phyloP scores from a whole-genome alignment of 2,888 invertebrate species.

The Pammene fasciana region DNA sequence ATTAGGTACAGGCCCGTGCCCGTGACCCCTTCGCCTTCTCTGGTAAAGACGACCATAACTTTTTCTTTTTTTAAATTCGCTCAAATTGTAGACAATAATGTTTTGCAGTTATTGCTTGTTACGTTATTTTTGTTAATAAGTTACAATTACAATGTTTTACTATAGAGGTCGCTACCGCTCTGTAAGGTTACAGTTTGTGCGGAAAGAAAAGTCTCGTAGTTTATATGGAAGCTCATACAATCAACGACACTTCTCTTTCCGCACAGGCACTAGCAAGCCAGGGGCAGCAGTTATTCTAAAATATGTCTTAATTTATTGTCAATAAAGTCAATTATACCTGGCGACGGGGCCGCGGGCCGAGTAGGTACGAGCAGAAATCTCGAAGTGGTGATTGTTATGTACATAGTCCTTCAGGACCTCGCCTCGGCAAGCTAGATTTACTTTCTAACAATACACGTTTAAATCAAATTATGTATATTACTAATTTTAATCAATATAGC shows the following conservation, averaged over 20 bases:
- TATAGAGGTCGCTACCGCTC: too few species aligned
- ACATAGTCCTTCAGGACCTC: constrained; percentile 44
- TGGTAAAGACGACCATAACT: neutral
- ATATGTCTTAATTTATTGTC: neutral
- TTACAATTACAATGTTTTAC: too few species aligned
- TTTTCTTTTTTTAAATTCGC: neutral
- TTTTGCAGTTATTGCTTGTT: neutral
- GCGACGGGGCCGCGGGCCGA: constrained; percentile 5
- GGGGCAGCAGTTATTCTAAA: constrained; percentile 5
- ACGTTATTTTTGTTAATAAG: too few species aligned
- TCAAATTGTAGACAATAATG: neutral
- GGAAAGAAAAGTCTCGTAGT: too few species aligned
- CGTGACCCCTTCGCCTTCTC: neutral
- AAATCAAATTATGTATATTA: constrained; percentile 68
- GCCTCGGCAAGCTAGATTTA: constrained; percentile 53
- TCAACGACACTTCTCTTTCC: too few species aligned
- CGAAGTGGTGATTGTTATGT: constrained; percentile 56
- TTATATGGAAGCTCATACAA: too few species aligned
- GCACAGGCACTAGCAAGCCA: too few species aligned
- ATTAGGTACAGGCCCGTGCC: neutral
- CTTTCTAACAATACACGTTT: constrained; percentile 65
- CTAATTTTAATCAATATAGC: constrained; percentile 80
- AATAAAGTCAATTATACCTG: constrained; percentile 1
- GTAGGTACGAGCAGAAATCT: neutral
- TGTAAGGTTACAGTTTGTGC: too few species aligned